Evolutionary conservation across 2,113 vertebrate species (phyloP), one percentile per base, ranked within the genome.

Genomic region (Chroicocephalus ridibundus): DNA sequence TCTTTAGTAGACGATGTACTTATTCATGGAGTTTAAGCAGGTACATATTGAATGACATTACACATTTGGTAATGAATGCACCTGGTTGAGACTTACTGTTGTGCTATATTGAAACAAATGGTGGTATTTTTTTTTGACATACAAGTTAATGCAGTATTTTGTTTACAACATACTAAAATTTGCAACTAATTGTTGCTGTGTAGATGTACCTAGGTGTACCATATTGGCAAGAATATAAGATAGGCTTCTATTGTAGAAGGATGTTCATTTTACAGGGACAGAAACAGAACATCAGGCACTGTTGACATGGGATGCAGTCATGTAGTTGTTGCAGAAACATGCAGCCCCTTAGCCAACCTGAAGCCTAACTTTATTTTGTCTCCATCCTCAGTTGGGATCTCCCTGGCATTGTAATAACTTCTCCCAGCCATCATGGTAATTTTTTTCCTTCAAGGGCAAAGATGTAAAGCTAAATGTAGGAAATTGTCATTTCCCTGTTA

Each of bases 351-450:
- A 54, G 60, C 32, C 57, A 76, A 9, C 13, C 4, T 12, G n/a
- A 51, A 54, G 10, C 32, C 15, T 86, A 16, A 25, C 26, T 60
- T 75, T 49, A 6, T 76, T 90, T 86, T 10, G 15, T 83, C 26
- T 76, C 11, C 9, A 6, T 71, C 27, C 57, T 27, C 62, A n/a
- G 1, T 47, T 70, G 55, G 55, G 52, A 38, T 79, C 29, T 85
- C 18, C 13, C 17, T 88, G 22, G 17, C n/a, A 22, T 4, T 46
- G 22, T 55, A 38, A 7, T 86, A 49, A 34, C 82, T 92, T 78
- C n/a, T 90, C 15, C 34, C 19, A 55, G 19, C 15, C 36, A 22
- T 58, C 1, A 0, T 22, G 16, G 31, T 74, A 0, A 17, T 61
- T 69, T 92, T 92, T 87, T 86, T 44, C 36, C 6, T 74, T 86